phyloP scores from a whole-genome alignment of 2,888 invertebrate genomes.

The Macrophya alboannulata region DNA sequence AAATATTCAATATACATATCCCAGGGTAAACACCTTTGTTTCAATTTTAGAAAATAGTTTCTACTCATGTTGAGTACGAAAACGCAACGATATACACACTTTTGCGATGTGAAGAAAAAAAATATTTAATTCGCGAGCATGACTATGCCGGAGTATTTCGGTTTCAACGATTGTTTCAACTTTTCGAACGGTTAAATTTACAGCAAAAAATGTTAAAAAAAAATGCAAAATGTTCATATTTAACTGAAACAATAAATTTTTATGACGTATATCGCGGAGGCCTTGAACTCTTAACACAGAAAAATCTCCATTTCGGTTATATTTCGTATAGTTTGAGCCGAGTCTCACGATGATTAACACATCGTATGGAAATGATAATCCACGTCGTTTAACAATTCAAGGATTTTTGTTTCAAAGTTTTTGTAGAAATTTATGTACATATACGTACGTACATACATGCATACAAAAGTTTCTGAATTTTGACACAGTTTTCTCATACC shows the following conservation, averaged over 20 bases:
- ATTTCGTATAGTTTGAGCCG: neutral
- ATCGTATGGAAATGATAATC: neutral
- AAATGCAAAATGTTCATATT: neutral
- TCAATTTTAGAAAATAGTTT: conserved; percentile 5
- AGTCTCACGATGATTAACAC: conserved; percentile 4
- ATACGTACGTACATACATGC: no score
- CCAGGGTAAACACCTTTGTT: conserved; percentile 20
- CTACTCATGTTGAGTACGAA: neutral
- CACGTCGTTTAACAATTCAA: neutral
- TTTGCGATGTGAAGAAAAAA: neutral
- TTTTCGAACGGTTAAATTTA: neutral
- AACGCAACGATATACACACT: neutral
- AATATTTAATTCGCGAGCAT: neutral
- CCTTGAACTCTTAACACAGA: conserved; percentile 3
- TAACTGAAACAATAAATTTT: neutral
- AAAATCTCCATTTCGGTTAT: neutral
- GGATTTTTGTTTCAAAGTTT: neutral
- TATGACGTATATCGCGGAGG: neutral
- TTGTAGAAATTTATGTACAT: no score
- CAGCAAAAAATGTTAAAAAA: no score
- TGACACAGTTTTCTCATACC: neutral
- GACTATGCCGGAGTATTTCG: neutral
- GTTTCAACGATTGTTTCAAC: neutral
- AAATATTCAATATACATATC: neutral
- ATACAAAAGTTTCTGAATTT: neutral